Evolutionary conservation across 2,888 invertebrate species (phyloP), one percentile per base, ranked within the genome.

Genomic region (Phanerotoma sp.): DNA sequence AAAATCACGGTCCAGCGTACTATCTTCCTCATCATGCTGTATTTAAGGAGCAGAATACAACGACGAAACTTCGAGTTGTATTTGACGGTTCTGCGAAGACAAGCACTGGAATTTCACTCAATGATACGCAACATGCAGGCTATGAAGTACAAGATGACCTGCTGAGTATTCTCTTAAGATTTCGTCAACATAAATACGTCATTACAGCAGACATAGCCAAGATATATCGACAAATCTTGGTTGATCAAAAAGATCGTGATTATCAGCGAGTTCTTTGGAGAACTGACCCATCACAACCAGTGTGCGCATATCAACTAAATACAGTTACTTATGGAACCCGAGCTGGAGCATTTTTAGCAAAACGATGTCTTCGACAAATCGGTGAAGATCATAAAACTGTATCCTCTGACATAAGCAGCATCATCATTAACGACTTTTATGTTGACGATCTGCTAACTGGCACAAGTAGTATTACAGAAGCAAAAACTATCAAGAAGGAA

Each of bases 191-290:
- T 33, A 21, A 38, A 28, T 60, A 32, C 30, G 60, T 46, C 3
- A 33, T 60, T 2, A 57, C 57, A 1, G 60, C 57, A 1, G 55
- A 60, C 21, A 51, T 58, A 1, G 25, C 35, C 2, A 53, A 51
- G 30, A 60, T 60, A 55, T 55, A 48, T 16, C 37, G 48, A 1
- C 56, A 60, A 11, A 54, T 56, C 1, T 10, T 56, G 1, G 51
- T 56, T 4, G 53, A 56, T 10, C 49, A 55, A 0, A 50, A 51
- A 5, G 62, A 69, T 42, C 20, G 47, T 2, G 35, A 60, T 5
- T 60, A 51, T 28, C 67, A 67, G n/a, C 46, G 62, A 13, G 67
- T 71, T n/a, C 13, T 68, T 2, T 71, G 68, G 70, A 48, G 63
- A 7, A 41, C 35, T 3, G 21, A 41, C 2, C 47, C 55, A 5